Evolutionary conservation across 1,140 invertebrate genomes (phyloP).

Genomic region (Ericerus pela): DNA sequence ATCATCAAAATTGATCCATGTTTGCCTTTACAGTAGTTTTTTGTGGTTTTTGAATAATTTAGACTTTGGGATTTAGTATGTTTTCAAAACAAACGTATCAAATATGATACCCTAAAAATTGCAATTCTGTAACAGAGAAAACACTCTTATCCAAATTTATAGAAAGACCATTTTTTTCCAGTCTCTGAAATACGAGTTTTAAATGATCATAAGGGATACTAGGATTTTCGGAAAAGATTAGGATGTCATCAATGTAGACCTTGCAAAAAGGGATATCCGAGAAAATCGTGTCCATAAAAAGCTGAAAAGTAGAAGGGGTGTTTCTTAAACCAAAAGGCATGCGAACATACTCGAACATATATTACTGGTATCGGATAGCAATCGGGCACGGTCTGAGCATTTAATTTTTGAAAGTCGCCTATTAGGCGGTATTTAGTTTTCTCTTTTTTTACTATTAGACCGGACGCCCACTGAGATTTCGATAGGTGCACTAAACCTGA

Average conservation of each 20-base stretch:
- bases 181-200: conserved; percentile 22
- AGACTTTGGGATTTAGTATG: too few species aligned
- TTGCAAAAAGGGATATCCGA: neutral
- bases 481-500: neutral
- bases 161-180: conserved; percentile 3
- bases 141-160: conserved; percentile 21
- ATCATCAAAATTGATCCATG: too few species aligned
- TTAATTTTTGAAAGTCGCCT: conserved; percentile 29
- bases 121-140: conserved; percentile 25
- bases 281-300: neutral
- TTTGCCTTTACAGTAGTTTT: too few species aligned
- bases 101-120: conserved; percentile 28
- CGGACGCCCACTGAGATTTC: neutral
- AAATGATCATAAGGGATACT: conserved; percentile 17
- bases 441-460: neutral
- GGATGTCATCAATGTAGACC: conserved; percentile 12
- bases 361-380: conserved; percentile 38
- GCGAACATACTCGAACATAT: conserved; percentile 28
- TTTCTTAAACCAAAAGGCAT: conserved; percentile 31
- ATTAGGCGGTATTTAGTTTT: conserved; percentile 9
- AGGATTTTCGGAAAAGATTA: conserved; percentile 12
- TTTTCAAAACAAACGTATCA: too few species aligned
- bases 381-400: conserved; percentile 26
- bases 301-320: conserved; percentile 31
- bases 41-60: too few species aligned